Percentiles rank a stretch among this genome's conserved stretches.
Conservation (phyloP, 2,113 vertebrate species). For the Boulengeromyrus knoepffleri region DNA sequence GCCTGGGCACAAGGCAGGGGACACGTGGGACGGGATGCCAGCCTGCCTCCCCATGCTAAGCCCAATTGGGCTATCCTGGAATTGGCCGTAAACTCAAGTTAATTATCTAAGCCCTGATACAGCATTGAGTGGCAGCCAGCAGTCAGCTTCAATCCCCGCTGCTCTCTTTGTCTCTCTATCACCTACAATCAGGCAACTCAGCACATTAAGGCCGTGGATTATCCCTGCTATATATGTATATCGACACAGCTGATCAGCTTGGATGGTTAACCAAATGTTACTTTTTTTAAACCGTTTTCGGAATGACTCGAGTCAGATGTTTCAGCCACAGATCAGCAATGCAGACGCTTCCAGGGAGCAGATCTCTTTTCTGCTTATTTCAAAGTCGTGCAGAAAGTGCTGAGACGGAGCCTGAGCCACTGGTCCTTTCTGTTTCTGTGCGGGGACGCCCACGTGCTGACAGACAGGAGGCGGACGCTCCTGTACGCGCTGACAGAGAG, state of each 20-base stretch:
- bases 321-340: conserved; percentile 33
- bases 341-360: conserved; percentile 21
- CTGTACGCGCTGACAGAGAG: background rate
- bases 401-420: background rate
- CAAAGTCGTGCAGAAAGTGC: background rate
- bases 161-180: background rate
- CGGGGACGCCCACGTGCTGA: background rate
- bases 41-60: background rate
- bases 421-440: background rate
- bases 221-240: conserved; percentile 39
- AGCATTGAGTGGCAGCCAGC: background rate
- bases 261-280: conserved; percentile 33
- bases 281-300: conserved; percentile 32
- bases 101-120: background rate
- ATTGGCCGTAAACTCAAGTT: background rate
- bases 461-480: background rate
- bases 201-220: background rate
- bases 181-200: background rate
- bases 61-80: background rate
- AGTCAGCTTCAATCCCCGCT: too few species aligned
- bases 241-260: conserved; percentile 46
- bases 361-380: background rate
- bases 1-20: background rate
- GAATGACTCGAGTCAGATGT: conserved; percentile 37
- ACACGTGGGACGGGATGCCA: background rate